Percentiles rank a stretch among this genome's conserved stretches.
Evolutionary conservation across 2,797 vertebrate genomes (phyloP).

Genomic region (Pseudochirops cupreus): DNA sequence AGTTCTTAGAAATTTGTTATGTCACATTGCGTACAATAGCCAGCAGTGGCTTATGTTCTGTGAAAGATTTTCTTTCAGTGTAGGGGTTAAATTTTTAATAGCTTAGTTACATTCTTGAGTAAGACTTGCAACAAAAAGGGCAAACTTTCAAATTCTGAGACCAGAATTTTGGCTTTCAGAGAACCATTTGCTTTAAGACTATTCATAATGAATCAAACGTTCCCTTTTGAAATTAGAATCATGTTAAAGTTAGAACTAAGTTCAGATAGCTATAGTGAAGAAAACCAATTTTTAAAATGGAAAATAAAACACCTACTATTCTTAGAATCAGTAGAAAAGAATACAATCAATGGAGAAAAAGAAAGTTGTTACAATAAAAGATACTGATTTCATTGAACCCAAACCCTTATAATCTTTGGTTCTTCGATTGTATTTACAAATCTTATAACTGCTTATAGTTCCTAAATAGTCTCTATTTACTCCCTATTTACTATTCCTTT

Average conservation of each 20-base stretch:
- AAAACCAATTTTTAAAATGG: slow-evolving; percentile 67
- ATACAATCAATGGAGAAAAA: slow-evolving; percentile 28
- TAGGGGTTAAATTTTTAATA: slow-evolving; percentile 74
- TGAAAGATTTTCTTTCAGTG: slow-evolving; percentile 66
- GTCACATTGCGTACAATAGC: slow-evolving; percentile 77
- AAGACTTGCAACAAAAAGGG: slow-evolving; percentile 65
- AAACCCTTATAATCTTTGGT: slow-evolving; percentile 36
- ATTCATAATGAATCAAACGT: slow-evolving; percentile 65
- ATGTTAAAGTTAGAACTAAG: slow-evolving; percentile 51
- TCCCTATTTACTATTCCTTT: slow-evolving; percentile 52
- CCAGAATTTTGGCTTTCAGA: slow-evolving; percentile 60
- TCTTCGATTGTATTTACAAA: slow-evolving; percentile 42
- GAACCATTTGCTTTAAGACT: slow-evolving; percentile 61
- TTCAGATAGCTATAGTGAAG: slow-evolving; percentile 55
- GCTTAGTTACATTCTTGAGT: slow-evolving; percentile 67
- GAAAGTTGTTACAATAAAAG: not conserved
- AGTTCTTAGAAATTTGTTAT: slow-evolving; percentile 76
- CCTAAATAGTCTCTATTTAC: slow-evolving; percentile 40
- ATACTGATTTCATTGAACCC: slow-evolving; percentile 35
- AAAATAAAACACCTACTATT: slow-evolving; percentile 56
- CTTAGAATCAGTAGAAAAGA: slow-evolving; percentile 49
- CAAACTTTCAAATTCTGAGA: slow-evolving; percentile 60
- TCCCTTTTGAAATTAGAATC: slow-evolving; percentile 63
- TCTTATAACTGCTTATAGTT: slow-evolving; percentile 21
- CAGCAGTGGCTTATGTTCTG: slow-evolving; percentile 76